Conservation (phyloP, 2,113 vertebrate species). For the Caranx melampygus region DNA sequence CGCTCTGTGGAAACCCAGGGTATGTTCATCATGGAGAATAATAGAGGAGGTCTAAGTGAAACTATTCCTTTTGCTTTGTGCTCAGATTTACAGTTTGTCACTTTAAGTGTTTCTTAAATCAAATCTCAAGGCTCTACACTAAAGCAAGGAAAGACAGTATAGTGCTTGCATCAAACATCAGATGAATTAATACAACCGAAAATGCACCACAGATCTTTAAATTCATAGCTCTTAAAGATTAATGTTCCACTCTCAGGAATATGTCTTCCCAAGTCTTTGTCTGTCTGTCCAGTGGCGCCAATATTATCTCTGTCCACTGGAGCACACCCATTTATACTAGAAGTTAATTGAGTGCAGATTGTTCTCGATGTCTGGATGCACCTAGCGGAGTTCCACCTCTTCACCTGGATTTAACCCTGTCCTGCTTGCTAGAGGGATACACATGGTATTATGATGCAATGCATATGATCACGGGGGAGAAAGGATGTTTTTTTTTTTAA, state of each 20-base stretch:
- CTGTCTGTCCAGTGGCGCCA: background rate
- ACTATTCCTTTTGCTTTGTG: background rate
- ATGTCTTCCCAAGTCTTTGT: background rate
- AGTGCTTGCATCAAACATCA: background rate
- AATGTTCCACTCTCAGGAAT: constrained; percentile 2
- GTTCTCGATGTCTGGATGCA: background rate
- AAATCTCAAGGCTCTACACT: background rate
- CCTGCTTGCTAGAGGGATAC: background rate
- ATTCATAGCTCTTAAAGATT: background rate
- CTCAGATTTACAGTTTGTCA: background rate
- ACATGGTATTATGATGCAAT: background rate
- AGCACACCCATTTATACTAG: constrained; percentile 4
- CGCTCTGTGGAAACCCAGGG: background rate
- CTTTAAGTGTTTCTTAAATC: background rate
- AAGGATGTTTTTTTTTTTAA: background rate
- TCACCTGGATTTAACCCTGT: constrained; percentile 24
- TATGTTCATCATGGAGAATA: background rate
- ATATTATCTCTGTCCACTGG: constrained; percentile 14
- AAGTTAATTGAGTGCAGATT: constrained; percentile 20
- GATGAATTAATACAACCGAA: background rate
- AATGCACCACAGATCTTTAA: background rate
- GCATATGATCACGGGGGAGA: background rate
- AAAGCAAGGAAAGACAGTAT: background rate
- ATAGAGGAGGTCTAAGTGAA: background rate
- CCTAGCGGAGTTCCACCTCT: constrained; percentile 22